A percentile compares a stretch with the other conserved stretches of the same genome.
Conservation (phyloP, 2,113 vertebrate genomes). For the Cyprichromis sp. region DNA sequence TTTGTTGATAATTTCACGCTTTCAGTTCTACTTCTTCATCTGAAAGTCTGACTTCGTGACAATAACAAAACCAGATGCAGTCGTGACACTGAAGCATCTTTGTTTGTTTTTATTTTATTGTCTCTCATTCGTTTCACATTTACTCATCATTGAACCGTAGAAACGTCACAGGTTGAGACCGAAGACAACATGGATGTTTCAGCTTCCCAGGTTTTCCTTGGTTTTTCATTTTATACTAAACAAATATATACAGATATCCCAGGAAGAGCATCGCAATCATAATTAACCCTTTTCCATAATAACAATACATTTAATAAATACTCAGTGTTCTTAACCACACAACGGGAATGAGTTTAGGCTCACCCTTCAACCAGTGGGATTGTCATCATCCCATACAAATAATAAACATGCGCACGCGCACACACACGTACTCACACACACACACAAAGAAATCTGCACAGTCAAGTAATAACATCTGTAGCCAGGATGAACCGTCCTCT, state of each 20-base stretch:
- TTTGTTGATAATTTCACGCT: neutral
- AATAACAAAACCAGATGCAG: neutral
- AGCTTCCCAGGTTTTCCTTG: conserved; percentile 35
- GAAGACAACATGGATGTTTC: conserved; percentile 38
- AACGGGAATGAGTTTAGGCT: conserved; percentile 51
- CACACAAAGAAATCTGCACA: conserved; percentile 39
- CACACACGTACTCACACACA: neutral
- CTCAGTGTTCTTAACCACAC: conserved; percentile 68
- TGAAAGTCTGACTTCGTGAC: neutral
- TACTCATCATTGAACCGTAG: conserved; percentile 34
- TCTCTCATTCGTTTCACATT: conserved; percentile 49
- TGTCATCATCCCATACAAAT: conserved; percentile 57
- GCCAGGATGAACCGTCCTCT: conserved; percentile 9
- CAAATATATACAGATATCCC: conserved; percentile 63
- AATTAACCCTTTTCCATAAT: conserved; percentile 56
- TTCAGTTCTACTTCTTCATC: neutral
- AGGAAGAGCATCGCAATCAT: conserved; percentile 44
- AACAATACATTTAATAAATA: conserved; percentile 79
- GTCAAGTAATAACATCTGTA: conserved; percentile 51
- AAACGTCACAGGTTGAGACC: conserved; percentile 41
- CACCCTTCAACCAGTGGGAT: conserved; percentile 55
- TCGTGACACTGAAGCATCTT: neutral
- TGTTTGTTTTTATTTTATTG: neutral
- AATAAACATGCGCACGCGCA: neutral
- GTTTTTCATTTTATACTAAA: conserved; percentile 52